Evolutionary conservation across 2,113 vertebrate species (phyloP).

Genomic region (Ptilorrhoa leucosticta): DNA sequence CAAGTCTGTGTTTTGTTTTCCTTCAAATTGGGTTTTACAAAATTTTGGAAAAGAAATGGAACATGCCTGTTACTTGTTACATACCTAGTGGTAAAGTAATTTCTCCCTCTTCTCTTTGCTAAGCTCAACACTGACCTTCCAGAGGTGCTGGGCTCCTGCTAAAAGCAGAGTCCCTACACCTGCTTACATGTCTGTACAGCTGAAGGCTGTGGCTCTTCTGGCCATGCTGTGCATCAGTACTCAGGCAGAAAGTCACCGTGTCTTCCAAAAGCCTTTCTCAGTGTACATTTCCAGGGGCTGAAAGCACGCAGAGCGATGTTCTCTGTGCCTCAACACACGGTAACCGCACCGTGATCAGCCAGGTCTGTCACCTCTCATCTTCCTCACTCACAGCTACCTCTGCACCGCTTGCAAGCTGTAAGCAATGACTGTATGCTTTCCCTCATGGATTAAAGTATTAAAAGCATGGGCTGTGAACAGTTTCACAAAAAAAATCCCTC

Average conservation of each 20-base stretch:
- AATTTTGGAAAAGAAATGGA: not conserved
- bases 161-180: not conserved
- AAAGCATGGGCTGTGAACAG: not conserved
- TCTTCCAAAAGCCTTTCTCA: not conserved
- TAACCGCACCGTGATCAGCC: accelerated
- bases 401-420: not conserved
- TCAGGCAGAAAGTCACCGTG: accelerated
- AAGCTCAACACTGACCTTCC: not conserved
- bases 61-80: not conserved
- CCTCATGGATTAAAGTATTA: not conserved
- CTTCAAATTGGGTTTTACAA: not conserved
- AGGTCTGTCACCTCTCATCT: not conserved
- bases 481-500: not conserved
- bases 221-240: not conserved
- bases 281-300: not conserved
- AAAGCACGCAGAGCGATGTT: accelerated
- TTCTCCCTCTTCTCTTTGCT: not conserved
- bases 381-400: not conserved
- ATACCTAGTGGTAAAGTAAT: not conserved
- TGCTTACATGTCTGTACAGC: not conserved
- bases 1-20: not conserved
- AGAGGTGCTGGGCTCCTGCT: accelerated
- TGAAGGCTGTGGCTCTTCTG: not conserved
- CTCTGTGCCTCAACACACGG: not conserved
- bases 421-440: not conserved